These are phyloP conservation scores for Clavelina lepadiformis DNA, from an alignment of 23 tunicate species.

Conservation along the genomic window DNA sequence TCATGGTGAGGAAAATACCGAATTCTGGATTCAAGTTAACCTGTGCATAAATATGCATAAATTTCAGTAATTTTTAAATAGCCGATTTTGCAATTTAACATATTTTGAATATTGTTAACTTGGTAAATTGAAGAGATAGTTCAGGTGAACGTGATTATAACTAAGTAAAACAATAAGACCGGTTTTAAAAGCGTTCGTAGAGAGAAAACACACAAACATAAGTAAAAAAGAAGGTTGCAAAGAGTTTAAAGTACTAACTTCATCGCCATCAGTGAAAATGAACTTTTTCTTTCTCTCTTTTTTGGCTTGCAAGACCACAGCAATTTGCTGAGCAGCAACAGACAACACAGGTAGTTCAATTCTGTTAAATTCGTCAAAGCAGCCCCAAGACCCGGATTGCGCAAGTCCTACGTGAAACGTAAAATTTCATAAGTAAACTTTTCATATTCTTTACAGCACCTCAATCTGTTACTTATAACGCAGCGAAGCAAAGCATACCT, in stretches of 20 bases:
- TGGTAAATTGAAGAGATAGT: too few relatives aligned
- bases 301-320: slow-evolving; percentile 86
- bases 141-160: too few relatives aligned
- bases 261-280: slow-evolving; percentile 94
- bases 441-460: neutral
- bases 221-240: too few relatives aligned
- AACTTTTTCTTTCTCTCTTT: slow-evolving; percentile 87
- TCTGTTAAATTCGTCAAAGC: slow-evolving; percentile 94
- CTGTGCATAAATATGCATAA: slow-evolving; percentile 24
- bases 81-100: too few relatives aligned
- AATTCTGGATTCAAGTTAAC: slow-evolving; percentile 85
- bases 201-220: too few relatives aligned
- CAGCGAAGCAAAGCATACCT: too few relatives aligned
- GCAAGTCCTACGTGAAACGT: slow-evolving; percentile 57
- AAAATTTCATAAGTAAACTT: neutral
- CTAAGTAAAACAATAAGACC: too few relatives aligned
- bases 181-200: too few relatives aligned
- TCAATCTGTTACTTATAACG: too few relatives aligned
- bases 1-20: slow-evolving; percentile 92
- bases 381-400: slow-evolving; percentile 98
- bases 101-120: too few relatives aligned
- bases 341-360: slow-evolving; percentile 92
- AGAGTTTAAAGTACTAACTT: too few relatives aligned
- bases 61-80: too few relatives aligned
- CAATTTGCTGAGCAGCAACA: slow-evolving; percentile 96